These are phyloP conservation scores for Eumerus sabulonum DNA, from an alignment of 2,888 invertebrate genomes.

Conservation along the genomic window DNA sequence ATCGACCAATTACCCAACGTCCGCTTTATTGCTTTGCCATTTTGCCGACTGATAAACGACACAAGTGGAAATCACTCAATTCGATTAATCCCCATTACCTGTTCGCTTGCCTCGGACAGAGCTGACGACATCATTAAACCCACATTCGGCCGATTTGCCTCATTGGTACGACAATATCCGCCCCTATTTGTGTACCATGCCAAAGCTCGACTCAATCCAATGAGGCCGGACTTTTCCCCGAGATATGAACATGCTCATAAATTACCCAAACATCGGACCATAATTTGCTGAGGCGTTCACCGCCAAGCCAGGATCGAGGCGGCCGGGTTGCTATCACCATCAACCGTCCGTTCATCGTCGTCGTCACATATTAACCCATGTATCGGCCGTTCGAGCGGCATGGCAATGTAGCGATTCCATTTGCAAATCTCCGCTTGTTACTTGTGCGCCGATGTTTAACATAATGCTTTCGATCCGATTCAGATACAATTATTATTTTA, in stretches of 20 bases:
- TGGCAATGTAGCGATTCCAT: constrained; percentile 55
- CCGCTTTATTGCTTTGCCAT: not conserved
- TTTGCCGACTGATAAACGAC: constrained; percentile 19
- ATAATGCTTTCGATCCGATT: constrained; percentile 66
- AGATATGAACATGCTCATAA: constrained; percentile 64
- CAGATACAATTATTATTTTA: constrained; percentile 69
- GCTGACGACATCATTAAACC: constrained; percentile 64
- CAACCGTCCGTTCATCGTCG: constrained; percentile 18
- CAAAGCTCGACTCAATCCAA: constrained; percentile 33
- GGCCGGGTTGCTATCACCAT: constrained; percentile 45
- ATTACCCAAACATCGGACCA: constrained; percentile 66
- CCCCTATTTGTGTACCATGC: constrained; percentile 33
- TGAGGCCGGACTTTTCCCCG: constrained; percentile 53
- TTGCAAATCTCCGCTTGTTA: constrained; percentile 68
- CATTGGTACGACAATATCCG: constrained; percentile 38
- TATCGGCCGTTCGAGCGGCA: not conserved
- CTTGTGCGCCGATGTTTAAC: constrained; percentile 65
- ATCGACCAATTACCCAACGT: constrained; percentile 21
- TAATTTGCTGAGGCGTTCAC: constrained; percentile 68
- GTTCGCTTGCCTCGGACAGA: constrained; percentile 30
- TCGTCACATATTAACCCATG: constrained; percentile 20
- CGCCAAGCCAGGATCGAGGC: constrained; percentile 60
- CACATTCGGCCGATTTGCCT: constrained; percentile 54
- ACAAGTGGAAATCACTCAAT: constrained; percentile 58
- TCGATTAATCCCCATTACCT: constrained; percentile 57